A percentile compares a stretch with the other conserved stretches of the same genome.
phyloP scores from a whole-genome alignment of 2,797 vertebrate species.

The Propithecus deckenii region DNA sequence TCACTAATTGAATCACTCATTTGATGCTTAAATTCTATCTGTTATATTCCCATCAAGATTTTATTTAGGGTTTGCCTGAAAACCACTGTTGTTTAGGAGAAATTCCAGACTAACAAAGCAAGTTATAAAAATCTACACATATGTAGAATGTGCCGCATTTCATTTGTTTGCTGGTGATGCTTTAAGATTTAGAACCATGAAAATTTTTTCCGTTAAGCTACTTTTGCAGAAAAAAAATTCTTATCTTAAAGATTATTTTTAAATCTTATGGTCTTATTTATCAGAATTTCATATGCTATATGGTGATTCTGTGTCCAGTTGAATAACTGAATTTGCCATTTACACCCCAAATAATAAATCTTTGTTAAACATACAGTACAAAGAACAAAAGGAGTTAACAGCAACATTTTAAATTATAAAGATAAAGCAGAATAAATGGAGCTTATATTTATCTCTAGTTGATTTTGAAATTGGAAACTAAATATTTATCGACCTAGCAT shows the following conservation, averaged over 20 bases:
- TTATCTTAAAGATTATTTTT: slow-evolving; percentile 40
- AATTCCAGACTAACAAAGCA: slow-evolving; percentile 5
- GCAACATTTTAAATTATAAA: slow-evolving; percentile 31
- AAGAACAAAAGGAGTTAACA: slow-evolving; percentile 13
- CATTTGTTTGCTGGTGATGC: background rate
- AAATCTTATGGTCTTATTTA: slow-evolving; percentile 16
- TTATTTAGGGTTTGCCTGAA: background rate
- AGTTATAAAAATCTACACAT: slow-evolving; percentile 14
- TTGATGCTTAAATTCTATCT: background rate
- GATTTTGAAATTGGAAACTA: slow-evolving; percentile 37
- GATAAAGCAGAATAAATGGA: background rate
- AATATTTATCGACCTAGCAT: background rate
- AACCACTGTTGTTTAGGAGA: background rate
- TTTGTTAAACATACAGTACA: slow-evolving; percentile 47
- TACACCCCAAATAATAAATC: slow-evolving; percentile 3
- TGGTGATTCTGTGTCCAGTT: slow-evolving; percentile 1
- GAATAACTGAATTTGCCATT: slow-evolving; percentile 16
- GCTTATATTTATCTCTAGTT: background rate
- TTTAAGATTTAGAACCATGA: slow-evolving; percentile 52
- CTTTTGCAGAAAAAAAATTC: background rate
- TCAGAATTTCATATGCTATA: slow-evolving; percentile 18
- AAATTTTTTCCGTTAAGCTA: slow-evolving; percentile 40
- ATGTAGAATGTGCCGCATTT: background rate
- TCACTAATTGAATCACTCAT: background rate
- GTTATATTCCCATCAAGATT: background rate